Evolutionary conservation across 1,140 invertebrate species (phyloP).

Genomic region (Bombus superbus): DNA sequence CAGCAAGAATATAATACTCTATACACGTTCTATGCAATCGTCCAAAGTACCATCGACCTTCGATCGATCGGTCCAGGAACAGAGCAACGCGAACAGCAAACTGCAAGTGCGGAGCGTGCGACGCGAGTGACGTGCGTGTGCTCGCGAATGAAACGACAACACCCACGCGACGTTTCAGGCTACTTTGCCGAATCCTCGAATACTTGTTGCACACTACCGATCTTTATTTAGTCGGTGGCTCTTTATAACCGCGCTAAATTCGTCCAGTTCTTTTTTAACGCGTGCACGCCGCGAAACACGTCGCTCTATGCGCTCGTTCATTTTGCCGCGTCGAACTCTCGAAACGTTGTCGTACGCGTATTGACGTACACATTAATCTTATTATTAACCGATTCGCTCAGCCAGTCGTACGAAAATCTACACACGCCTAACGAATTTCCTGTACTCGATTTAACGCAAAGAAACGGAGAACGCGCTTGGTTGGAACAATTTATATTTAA

Average conservation of each 20-base stretch:
- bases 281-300: neutral
- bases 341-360: too few relatives aligned
- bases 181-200: constrained; percentile 5
- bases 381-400: too few relatives aligned
- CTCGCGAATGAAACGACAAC: neutral
- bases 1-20: neutral
- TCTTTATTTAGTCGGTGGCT: constrained; percentile 34
- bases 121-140: too few relatives aligned
- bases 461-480: too few relatives aligned
- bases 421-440: too few relatives aligned
- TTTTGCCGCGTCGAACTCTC: neutral
- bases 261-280: constrained; percentile 16
- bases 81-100: neutral
- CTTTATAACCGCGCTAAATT: constrained; percentile 24
- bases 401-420: too few relatives aligned
- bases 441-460: too few relatives aligned
- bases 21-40: neutral
- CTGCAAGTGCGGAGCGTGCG: neutral
- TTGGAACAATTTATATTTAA: too few relatives aligned
- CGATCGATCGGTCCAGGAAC: neutral
- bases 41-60: too few relatives aligned
- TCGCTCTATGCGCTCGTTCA: neutral
- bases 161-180: neutral
- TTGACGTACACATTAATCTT: too few relatives aligned
- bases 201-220: constrained; percentile 51